Percentiles rank a stretch among this genome's conserved stretches.
phyloP scores from a whole-genome alignment of 1,140 invertebrate species.

The Colletes latitarsis region DNA sequence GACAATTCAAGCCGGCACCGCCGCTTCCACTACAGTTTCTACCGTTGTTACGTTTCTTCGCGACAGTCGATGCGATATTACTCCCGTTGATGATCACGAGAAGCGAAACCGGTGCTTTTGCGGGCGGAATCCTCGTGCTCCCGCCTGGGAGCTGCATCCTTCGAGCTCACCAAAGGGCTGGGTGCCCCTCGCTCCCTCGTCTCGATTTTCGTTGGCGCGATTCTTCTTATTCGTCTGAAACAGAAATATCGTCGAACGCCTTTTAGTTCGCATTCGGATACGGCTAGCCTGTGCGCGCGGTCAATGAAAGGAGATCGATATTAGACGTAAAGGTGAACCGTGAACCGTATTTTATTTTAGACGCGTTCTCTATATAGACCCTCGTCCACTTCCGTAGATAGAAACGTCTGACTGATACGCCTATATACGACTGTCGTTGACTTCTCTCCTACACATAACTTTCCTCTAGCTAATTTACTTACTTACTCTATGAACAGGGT shows the following conservation, averaged over 20 bases:
- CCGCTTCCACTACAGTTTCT: conserved; percentile 57
- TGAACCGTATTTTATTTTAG: conserved; percentile 48
- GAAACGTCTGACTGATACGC: neutral
- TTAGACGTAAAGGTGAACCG: conserved; percentile 23
- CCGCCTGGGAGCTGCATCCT: conserved; percentile 82
- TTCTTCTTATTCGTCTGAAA: conserved; percentile 70
- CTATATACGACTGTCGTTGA: conserved; percentile 27
- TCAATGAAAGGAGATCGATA: conserved; percentile 48
- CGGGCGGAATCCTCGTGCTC: conserved; percentile 78
- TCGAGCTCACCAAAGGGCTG: conserved; percentile 81
- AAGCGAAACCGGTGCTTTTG: conserved; percentile 73
- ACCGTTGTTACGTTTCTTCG: conserved; percentile 64
- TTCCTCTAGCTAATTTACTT: neutral
- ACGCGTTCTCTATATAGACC: conserved; percentile 44
- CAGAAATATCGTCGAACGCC: conserved; percentile 19
- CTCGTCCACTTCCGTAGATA: conserved; percentile 41
- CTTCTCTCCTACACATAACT: neutral
- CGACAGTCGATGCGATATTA: conserved; percentile 67
- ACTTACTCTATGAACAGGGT: no score
- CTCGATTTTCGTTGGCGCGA: conserved; percentile 72
- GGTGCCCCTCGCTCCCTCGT: conserved; percentile 79
- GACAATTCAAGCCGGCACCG: conserved; percentile 41
- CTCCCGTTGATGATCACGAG: conserved; percentile 71
- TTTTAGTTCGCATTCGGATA: neutral
- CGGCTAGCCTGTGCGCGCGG: neutral